Conservation (phyloP, 2,797 vertebrate species). For the Gymnodraco acuticeps region DNA sequence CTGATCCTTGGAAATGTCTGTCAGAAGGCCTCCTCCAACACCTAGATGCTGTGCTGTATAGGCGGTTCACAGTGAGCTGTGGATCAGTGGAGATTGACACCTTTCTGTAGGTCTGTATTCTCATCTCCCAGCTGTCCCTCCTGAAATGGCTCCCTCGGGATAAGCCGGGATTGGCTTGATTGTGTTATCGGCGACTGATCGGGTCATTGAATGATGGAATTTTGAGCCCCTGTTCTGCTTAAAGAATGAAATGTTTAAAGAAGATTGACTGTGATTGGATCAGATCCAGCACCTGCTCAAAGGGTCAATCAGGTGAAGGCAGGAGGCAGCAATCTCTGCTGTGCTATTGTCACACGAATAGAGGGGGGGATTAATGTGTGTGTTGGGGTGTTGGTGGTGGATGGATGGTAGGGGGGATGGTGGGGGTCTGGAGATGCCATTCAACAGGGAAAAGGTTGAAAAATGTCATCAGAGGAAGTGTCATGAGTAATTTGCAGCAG, state of each 20-base stretch:
- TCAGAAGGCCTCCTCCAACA: slow-evolving; percentile 45
- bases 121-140: slow-evolving; percentile 78
- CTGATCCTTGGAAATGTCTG: slow-evolving; percentile 54
- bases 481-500: slow-evolving; percentile 80
- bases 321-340: slow-evolving; percentile 76
- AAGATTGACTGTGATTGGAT: slow-evolving; percentile 85
- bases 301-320: slow-evolving; percentile 78
- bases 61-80: slow-evolving; percentile 63
- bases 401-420: slow-evolving; percentile 28
- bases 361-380: slow-evolving; percentile 67
- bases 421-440: slow-evolving; percentile 54
- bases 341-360: slow-evolving; percentile 75
- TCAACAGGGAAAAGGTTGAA: slow-evolving; percentile 76
- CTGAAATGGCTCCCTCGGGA: slow-evolving; percentile 79
- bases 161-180: slow-evolving; percentile 83
- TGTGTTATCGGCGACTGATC: slow-evolving; percentile 82
- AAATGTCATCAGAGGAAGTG: slow-evolving; percentile 82
- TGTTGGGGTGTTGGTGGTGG: slow-evolving; percentile 61
- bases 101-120: slow-evolving; percentile 74
- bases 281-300: slow-evolving; percentile 83
- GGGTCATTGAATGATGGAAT: slow-evolving; percentile 84
- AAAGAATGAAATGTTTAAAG: slow-evolving; percentile 84
- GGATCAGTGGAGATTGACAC: slow-evolving; percentile 81
- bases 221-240: slow-evolving; percentile 82
- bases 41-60: slow-evolving; percentile 32